Base-by-base conservation (phyloP, 2,888 invertebrate species). In the Bimastos eiseni region DNA sequence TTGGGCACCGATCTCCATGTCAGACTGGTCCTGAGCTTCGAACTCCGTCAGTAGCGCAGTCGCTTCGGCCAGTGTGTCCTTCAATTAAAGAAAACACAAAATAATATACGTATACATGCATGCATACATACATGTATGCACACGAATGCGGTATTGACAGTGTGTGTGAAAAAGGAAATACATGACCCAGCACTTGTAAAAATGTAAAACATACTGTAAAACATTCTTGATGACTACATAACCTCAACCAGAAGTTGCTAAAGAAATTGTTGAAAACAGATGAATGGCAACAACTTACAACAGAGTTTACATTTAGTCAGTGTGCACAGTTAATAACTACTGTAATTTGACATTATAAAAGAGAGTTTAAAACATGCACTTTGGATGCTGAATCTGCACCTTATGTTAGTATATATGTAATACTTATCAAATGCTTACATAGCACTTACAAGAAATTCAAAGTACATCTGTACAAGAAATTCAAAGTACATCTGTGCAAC, bases 61-160 rank as follows among this genome's bases (percentile, higher is more conserved):
- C 83, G 95, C 95, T 92, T 95, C 95, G n/a, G 94, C 95, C 92
- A 95, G 93, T 1, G 95, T 95, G 91, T 95, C 94, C 95, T 95
- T 92, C 83, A 92, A 86, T 41, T n/a, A 70, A 83, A 88, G 38
- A 89, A 33, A 44, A 30, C 21, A 34, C 49, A 37, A 89, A 49
- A 41, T 15, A 41, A 41, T 41, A 41, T 41, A 41, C 41, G 15
- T 41, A 15, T 15, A 41, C 41, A 41, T 70, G 70, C 1, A 70
- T 30, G n/a, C n/a, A 70, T 70, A 30, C n/a, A 70, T 70, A n/a
- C n/a, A 70, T n/a, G 70, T 70, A 30, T n/a, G n/a, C 8, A 70
- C 24, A 49, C 21, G 21, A 49, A 49, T 0, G 70, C n/a, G n/a
- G n/a, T n/a, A 70, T n/a, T 70, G 70, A 70, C 70, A 17, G n/a